These are phyloP conservation scores for Hemibagrus guttatus DNA, from an alignment of 2,797 vertebrate genomes.

Conservation along the genomic window DNA sequence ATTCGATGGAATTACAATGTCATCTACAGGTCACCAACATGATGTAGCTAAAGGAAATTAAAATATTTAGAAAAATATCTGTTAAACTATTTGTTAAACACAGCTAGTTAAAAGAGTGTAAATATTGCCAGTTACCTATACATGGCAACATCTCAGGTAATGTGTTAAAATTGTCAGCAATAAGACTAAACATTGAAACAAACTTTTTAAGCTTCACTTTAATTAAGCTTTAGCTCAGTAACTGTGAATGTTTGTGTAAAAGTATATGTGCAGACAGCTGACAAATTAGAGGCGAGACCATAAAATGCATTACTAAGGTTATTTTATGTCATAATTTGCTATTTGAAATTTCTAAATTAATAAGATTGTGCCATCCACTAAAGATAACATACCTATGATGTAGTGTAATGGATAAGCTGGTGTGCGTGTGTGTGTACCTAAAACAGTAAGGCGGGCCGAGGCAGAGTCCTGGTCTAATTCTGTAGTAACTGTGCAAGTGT, in stretches of 20 bases:
- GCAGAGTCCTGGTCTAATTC: slow-evolving; percentile 90
- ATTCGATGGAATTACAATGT: neutral
- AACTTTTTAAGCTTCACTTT: neutral
- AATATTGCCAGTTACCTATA: neutral
- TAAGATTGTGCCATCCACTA: neutral
- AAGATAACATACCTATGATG: neutral
- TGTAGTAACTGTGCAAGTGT: slow-evolving; percentile 86
- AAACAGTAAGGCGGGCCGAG: slow-evolving; percentile 89
- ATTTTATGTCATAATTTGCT: neutral
- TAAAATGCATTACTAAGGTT: neutral
- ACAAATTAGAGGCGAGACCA: neutral
- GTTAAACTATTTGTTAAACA: neutral
- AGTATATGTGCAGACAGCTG: neutral
- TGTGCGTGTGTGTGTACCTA: slow-evolving; percentile 72
- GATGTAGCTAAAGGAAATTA: neutral
- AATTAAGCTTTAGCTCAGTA: neutral
- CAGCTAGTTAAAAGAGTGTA: neutral
- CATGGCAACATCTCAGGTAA: neutral
- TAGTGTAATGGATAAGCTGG: neutral
- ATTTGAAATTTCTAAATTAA: neutral
- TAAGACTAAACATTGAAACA: neutral
- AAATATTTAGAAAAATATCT: neutral
- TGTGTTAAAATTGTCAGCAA: neutral
- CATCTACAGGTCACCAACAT: neutral
- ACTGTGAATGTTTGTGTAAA: neutral